A percentile compares a stretch with the other conserved stretches of the same genome.
Evolutionary conservation across 2,888 invertebrate genomes (phyloP).

Genomic region (Brachyopa scutellaris): DNA sequence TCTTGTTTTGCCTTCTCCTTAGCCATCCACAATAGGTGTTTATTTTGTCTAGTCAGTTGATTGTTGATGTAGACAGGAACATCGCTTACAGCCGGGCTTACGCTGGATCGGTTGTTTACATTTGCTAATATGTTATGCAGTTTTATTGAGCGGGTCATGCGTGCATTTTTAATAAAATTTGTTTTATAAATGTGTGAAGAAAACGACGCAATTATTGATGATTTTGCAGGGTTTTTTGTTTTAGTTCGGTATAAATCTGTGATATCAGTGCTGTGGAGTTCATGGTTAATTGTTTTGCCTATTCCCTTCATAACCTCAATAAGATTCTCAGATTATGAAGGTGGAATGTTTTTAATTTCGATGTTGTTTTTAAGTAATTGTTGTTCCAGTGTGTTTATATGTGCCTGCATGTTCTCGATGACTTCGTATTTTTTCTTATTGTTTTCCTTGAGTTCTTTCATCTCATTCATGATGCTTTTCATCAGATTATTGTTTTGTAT

Average conservation of each 20-base stretch:
- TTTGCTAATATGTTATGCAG: background rate
- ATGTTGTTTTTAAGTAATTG: constrained; percentile 27
- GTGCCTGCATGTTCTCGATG: constrained; percentile 29
- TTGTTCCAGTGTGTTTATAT: constrained; percentile 28
- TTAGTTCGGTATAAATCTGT: constrained; percentile 21
- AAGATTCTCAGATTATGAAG: constrained; percentile 7
- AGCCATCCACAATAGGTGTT: constrained; percentile 3
- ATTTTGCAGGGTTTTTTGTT: constrained; percentile 20
- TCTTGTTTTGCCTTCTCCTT: constrained; percentile 36
- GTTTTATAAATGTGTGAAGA: background rate
- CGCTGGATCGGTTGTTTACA: background rate
- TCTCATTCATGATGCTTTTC: background rate
- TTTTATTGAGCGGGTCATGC: constrained; percentile 4
- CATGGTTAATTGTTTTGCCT: constrained; percentile 9
- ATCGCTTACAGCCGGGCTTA: background rate
- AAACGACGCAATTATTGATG: constrained; percentile 10
- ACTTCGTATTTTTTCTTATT: constrained; percentile 22
- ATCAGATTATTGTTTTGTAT: background rate
- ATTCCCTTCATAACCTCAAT: constrained; percentile 13
- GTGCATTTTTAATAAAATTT: background rate
- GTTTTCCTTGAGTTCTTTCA: constrained; percentile 8
- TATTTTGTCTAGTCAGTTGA: constrained; percentile 31
- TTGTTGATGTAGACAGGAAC: constrained; percentile 22
- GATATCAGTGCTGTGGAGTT: background rate
- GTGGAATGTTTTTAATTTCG: constrained; percentile 26